These are phyloP conservation scores for Fistularia tabacaria DNA, from an alignment of 2,797 vertebrate genomes.

Conservation along the genomic window DNA sequence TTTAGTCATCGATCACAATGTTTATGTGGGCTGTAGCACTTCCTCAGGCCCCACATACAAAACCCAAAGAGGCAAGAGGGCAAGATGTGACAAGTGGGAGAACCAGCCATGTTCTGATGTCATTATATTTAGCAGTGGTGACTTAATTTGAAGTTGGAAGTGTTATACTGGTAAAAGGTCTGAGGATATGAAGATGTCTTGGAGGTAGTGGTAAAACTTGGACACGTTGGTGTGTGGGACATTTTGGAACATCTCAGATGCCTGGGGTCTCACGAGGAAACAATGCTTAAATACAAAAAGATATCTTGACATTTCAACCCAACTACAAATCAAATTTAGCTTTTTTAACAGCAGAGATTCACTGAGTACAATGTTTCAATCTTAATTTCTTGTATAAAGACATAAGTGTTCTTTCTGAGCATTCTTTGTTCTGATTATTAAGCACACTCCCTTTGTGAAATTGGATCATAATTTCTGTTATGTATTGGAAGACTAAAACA, in stretches of 20 bases:
- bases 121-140: constrained; percentile 17
- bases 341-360: not conserved
- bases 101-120: constrained; percentile 17
- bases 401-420: no score
- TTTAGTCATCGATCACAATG: constrained; percentile 52
- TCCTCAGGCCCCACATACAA: constrained; percentile 32
- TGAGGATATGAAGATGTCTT: constrained; percentile 32
- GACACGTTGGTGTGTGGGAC: constrained; percentile 20
- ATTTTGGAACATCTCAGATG: constrained; percentile 11
- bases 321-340: not conserved
- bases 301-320: constrained; percentile 3
- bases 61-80: constrained; percentile 18
- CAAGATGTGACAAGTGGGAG: constrained; percentile 8
- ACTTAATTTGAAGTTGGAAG: constrained; percentile 42
- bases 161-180: constrained; percentile 41
- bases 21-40: constrained; percentile 53
- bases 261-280: constrained; percentile 11
- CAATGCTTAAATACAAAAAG: constrained; percentile 6
- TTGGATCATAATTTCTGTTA: no score
- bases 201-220: constrained; percentile 18
- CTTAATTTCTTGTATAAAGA: no score
- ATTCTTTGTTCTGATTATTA: no score
- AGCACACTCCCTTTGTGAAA: no score
- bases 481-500: no score
- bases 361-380: no score